Evolutionary conservation across 2,888 invertebrate species (phyloP).

Genomic region (Torymus aiolomorphi): DNA sequence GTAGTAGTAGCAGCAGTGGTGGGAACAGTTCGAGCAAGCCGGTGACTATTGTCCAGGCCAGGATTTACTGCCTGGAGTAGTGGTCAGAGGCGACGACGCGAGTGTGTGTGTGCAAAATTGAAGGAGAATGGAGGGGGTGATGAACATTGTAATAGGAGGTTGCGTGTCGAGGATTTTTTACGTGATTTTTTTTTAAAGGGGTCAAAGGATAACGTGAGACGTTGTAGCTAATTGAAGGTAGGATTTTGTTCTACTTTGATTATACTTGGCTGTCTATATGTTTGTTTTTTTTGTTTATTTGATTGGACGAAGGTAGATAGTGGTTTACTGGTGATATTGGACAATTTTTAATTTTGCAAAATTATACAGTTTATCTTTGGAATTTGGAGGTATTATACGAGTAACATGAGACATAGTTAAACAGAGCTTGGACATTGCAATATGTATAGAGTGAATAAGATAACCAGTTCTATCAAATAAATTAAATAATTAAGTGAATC

Average conservation of each 20-base stretch:
- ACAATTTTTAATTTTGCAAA: too few species aligned
- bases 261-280: background rate
- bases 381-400: too few species aligned
- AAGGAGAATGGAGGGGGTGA: too few species aligned
- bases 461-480: background rate
- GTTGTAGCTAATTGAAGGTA: background rate
- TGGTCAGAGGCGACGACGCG: background rate
- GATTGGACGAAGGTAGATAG: too few species aligned
- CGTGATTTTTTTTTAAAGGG: too few species aligned
- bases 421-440: slow-evolving; percentile 1
- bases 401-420: background rate
- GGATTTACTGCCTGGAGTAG: slow-evolving; percentile 58
- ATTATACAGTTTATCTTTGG: too few species aligned
- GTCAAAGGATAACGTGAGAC: background rate
- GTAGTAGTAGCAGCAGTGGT: too few species aligned
- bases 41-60: slow-evolving; percentile 58
- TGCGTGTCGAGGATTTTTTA: too few species aligned
- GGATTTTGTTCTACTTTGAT: too few species aligned
- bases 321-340: too few species aligned
- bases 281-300: background rate
- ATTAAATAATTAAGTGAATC: background rate
- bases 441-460: background rate
- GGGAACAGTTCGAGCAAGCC: slow-evolving; percentile 44
- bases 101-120: too few species aligned
- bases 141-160: too few species aligned